Percentiles rank a stretch among this genome's conserved stretches.
Conservation (phyloP, 1,140 invertebrate species). For the Wasmannia auropunctata region DNA sequence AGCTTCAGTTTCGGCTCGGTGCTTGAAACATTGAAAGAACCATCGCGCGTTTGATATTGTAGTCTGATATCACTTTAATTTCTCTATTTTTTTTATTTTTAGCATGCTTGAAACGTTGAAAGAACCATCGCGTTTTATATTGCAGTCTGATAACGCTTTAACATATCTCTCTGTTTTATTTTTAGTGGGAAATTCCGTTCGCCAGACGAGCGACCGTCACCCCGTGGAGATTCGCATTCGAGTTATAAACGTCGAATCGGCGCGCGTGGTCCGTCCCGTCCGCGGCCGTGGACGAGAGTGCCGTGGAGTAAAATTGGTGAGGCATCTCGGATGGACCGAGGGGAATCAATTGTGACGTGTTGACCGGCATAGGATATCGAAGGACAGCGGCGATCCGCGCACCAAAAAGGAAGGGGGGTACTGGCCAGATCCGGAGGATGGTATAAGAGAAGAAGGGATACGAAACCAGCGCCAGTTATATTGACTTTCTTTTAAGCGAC, state of each 20-base stretch:
- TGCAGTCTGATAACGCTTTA: neutral
- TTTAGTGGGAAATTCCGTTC: neutral
- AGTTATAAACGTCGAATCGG: too few species aligned
- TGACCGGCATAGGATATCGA: slow-evolving; percentile 57
- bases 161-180: neutral
- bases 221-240: too few species aligned
- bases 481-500: slow-evolving; percentile 73
- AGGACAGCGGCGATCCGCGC: slow-evolving; percentile 45
- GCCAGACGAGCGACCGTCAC: neutral
- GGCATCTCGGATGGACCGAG: slow-evolving; percentile 5
- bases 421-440: slow-evolving; percentile 64
- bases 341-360: slow-evolving; percentile 47
- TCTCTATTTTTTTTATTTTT: neutral
- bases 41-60: neutral
- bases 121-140: neutral
- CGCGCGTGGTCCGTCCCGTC: neutral
- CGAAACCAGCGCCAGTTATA: slow-evolving; percentile 72
- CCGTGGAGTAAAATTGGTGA: slow-evolving; percentile 34
- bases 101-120: neutral
- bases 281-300: slow-evolving; percentile 1
- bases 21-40: neutral
- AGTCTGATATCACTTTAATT: neutral
- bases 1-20: neutral
- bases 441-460: slow-evolving; percentile 75
- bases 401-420: slow-evolving; percentile 66